phyloP scores from a whole-genome alignment of 2,113 vertebrate species.

The Nothocercus julius region DNA sequence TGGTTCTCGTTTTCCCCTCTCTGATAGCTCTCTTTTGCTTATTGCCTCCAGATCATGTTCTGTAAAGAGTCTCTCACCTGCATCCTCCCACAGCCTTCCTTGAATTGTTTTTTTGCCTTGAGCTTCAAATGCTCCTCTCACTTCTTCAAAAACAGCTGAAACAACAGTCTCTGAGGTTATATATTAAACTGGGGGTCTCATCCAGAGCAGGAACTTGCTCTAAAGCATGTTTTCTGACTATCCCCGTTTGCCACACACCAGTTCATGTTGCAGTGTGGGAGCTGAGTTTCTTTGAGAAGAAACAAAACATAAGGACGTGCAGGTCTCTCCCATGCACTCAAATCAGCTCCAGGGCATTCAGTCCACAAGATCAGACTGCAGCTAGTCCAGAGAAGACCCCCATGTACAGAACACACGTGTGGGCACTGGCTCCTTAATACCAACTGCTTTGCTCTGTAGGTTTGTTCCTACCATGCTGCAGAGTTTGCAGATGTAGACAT shows the following conservation, averaged over 20 bases:
- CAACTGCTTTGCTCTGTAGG: background rate
- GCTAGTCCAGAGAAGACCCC: background rate
- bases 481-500: background rate
- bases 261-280: rapidly evolving
- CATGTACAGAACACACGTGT: background rate
- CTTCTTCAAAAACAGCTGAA: background rate
- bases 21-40: background rate
- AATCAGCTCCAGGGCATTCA: background rate
- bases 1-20: background rate
- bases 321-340: background rate
- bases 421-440: background rate
- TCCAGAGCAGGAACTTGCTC: background rate
- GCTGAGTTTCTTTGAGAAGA: background rate
- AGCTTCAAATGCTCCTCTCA: background rate
- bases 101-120: background rate
- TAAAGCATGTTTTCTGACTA: background rate
- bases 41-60: background rate
- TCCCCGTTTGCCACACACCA: background rate
- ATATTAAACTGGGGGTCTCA: background rate
- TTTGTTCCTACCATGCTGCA: background rate
- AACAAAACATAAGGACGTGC: background rate
- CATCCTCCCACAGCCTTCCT: background rate
- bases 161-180: background rate
- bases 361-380: background rate
- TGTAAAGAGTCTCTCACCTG: background rate